Percentiles rank a stretch among this genome's conserved stretches.
Evolutionary conservation across 2,888 invertebrate genomes (phyloP).

Genomic region (Steinernema hermaphroditum): DNA sequence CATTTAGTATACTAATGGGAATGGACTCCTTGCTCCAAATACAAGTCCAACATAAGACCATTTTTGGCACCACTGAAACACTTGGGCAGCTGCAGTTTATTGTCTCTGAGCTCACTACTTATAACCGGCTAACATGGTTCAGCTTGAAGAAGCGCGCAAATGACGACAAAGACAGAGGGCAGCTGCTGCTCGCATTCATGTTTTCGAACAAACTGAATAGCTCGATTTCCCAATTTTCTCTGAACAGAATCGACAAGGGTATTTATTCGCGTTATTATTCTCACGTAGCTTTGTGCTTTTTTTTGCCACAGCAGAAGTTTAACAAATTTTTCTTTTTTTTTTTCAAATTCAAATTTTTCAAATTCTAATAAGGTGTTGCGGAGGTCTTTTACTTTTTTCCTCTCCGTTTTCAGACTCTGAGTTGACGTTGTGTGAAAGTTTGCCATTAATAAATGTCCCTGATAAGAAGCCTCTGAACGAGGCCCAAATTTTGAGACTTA

Average conservation of each 20-base stretch:
- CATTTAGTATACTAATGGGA: conserved; percentile 54
- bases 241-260: conserved; percentile 54
- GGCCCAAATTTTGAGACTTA: too few relatives aligned
- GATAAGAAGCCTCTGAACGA: too few relatives aligned
- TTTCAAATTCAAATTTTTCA: too few relatives aligned
- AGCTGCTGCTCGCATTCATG: conserved; percentile 48
- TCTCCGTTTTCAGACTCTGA: too few relatives aligned
- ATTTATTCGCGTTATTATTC: too few relatives aligned
- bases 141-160: conserved; percentile 30
- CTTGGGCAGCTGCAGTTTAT: conserved; percentile 39
- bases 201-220: conserved; percentile 51
- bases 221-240: conserved; percentile 51
- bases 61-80: conserved; percentile 49
- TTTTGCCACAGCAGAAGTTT: too few relatives aligned
- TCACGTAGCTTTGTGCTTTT: too few relatives aligned
- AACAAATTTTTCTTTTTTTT: too few relatives aligned
- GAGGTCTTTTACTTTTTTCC: too few relatives aligned
- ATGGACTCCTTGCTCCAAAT: conserved; percentile 48
- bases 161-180: conserved; percentile 43
- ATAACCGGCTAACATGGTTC: conserved; percentile 31
- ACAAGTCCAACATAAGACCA: conserved; percentile 51
- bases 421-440: too few relatives aligned
- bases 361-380: too few relatives aligned
- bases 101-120: conserved; percentile 34
- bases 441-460: too few relatives aligned